A percentile compares a stretch with the other conserved stretches of the same genome.
Evolutionary conservation across 2,797 vertebrate species (phyloP).

Genomic region (Diplodus puntazzo): DNA sequence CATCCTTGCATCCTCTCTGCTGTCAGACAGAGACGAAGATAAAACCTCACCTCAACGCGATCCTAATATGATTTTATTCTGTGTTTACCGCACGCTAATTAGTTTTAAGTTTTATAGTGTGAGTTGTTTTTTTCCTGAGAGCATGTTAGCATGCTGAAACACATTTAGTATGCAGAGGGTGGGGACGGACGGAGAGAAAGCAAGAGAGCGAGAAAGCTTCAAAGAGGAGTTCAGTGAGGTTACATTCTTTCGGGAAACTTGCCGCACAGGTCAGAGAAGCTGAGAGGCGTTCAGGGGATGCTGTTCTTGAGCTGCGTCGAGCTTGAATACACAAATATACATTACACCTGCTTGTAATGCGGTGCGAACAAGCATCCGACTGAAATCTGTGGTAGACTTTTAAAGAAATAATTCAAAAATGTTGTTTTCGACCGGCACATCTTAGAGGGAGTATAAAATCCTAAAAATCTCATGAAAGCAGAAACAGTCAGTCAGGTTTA

Average conservation of each 20-base stretch:
- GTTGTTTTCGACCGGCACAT: too few relatives aligned
- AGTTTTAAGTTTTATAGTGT: slow-evolving; percentile 38
- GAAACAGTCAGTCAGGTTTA: too few relatives aligned
- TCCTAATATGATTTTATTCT: slow-evolving; percentile 32
- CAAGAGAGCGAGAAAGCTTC: slow-evolving; percentile 34
- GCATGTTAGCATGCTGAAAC: slow-evolving; percentile 61
- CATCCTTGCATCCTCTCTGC: slow-evolving; percentile 21
- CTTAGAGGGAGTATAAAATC: too few relatives aligned
- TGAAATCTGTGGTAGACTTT: too few relatives aligned
- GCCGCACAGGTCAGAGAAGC: slow-evolving; percentile 64
- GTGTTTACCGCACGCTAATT: slow-evolving; percentile 48
- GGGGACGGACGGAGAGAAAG: slow-evolving; percentile 11
- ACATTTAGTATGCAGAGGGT: slow-evolving; percentile 62
- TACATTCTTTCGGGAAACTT: slow-evolving; percentile 70
- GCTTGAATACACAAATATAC: slow-evolving; percentile 5
- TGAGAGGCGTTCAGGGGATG: slow-evolving; percentile 21
- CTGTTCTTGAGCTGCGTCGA: slow-evolving; percentile 11
- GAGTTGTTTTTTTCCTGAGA: slow-evolving; percentile 26
- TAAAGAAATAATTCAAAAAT: too few relatives aligned
- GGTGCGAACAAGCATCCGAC: background rate
- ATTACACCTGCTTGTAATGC: background rate
- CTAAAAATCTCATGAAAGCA: too few relatives aligned
- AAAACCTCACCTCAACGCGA: slow-evolving; percentile 28
- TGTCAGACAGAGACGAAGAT: slow-evolving; percentile 16
- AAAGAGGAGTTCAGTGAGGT: slow-evolving; percentile 66